Evolutionary conservation across 2,888 invertebrate species (phyloP).

Genomic region (Dysmachus trigonus): DNA sequence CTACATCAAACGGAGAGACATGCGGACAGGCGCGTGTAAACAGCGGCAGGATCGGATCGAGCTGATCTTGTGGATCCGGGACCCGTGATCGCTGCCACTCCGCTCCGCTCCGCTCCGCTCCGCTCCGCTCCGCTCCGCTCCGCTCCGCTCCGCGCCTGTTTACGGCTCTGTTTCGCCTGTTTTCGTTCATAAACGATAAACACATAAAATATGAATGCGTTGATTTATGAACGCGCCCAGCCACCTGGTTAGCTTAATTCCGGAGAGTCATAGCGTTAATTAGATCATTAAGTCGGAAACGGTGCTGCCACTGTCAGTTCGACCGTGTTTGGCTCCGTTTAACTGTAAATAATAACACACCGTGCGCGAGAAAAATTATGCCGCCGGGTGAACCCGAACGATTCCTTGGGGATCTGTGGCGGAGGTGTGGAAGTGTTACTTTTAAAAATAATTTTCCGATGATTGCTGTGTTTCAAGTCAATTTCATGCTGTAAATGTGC

Average conservation of each 20-base stretch:
- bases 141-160: slow-evolving; percentile 44
- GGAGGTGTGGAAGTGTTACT: background rate
- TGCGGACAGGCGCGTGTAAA: slow-evolving; percentile 47
- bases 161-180: slow-evolving; percentile 46
- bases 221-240: slow-evolving; percentile 48
- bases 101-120: background rate
- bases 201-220: slow-evolving; percentile 48
- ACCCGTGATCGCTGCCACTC: slow-evolving; percentile 33
- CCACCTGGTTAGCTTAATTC: slow-evolving; percentile 49
- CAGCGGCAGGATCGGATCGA: slow-evolving; percentile 42
- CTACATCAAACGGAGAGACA: slow-evolving; percentile 47
- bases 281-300: slow-evolving; percentile 46
- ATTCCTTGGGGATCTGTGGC: background rate
- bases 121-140: background rate
- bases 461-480: background rate
- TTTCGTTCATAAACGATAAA: slow-evolving; percentile 47
- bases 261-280: slow-evolving; percentile 49
- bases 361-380: slow-evolving; percentile 1
- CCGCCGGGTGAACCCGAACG: background rate
- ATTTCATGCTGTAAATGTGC: background rate
- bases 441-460: background rate
- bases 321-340: slow-evolving; percentile 5
- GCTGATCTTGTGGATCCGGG: slow-evolving; percentile 48
- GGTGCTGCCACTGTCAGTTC: slow-evolving; percentile 38
- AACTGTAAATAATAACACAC: slow-evolving; percentile 29